Evolutionary conservation across 2,888 invertebrate species (phyloP).

Genomic region (Sycophila texana): DNA sequence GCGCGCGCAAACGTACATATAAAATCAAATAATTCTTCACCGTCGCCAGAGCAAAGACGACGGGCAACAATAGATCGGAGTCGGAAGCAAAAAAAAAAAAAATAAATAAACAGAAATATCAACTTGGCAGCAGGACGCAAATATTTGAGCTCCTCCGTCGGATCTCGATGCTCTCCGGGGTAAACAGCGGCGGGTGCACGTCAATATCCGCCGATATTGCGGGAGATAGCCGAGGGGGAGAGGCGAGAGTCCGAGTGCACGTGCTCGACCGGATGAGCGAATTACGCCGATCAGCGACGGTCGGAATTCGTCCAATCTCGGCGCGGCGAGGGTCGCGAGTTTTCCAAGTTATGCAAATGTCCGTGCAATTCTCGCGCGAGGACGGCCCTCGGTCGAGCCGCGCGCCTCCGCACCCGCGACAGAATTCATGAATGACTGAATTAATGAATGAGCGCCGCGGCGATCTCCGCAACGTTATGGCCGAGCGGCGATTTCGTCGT

Average conservation of each 20-base stretch:
- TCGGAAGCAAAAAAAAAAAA: not conserved
- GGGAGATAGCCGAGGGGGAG: not conserved
- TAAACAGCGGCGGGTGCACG: not conserved
- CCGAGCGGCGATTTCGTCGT: not conserved
- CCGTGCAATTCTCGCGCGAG: not conserved
- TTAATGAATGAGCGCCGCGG: not conserved
- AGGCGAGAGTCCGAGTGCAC: not conserved
- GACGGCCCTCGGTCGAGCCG: not conserved
- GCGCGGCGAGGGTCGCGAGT: not conserved
- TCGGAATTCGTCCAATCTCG: not conserved
- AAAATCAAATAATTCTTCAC: no score
- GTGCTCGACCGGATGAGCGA: not conserved
- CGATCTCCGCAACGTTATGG: not conserved
- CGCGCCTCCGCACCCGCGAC: not conserved
- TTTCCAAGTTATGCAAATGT: constrained; percentile 13
- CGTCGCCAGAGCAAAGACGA: not conserved
- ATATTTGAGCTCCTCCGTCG: constrained; percentile 5
- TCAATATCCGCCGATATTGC: not conserved
- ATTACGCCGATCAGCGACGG: constrained; percentile 16
- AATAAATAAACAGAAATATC: not conserved
- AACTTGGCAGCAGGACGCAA: not conserved
- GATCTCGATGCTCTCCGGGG: not conserved
- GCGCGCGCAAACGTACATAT: no score
- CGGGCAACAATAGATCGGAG: not conserved
- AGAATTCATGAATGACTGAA: not conserved